Conservation (phyloP, 1,140 invertebrate genomes). For the Brachystomella parvula region DNA sequence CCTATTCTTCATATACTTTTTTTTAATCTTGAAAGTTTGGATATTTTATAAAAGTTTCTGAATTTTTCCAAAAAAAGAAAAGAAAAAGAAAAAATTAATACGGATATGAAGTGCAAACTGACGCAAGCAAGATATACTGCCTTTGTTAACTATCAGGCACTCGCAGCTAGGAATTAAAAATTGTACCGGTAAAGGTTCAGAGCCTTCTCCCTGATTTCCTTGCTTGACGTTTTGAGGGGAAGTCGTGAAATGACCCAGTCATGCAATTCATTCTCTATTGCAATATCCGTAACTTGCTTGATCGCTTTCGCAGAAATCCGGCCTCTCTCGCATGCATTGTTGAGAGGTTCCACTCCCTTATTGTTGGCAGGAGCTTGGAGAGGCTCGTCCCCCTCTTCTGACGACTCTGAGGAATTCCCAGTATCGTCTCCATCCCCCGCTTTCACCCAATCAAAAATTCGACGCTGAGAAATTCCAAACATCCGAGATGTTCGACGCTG, state of each 20-base stretch:
- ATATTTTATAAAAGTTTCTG: too few species aligned
- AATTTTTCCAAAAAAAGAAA: too few species aligned
- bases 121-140: too few species aligned
- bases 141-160: too few species aligned
- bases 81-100: too few species aligned
- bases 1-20: not conserved
- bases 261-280: constrained; percentile 24
- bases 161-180: too few species aligned
- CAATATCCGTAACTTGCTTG: constrained; percentile 22
- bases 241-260: constrained; percentile 21
- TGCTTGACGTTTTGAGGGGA: constrained; percentile 17
- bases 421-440: not conserved
- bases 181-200: constrained; percentile 25
- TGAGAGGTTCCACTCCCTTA: not conserved
- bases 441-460: constrained; percentile 40
- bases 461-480: constrained; percentile 39
- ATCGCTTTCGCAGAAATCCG: constrained; percentile 11
- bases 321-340: constrained; percentile 6
- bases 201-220: constrained; percentile 32
- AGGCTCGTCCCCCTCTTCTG: not conserved
- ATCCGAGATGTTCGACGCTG: constrained; percentile 36
- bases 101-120: too few species aligned
- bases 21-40: not conserved
- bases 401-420: not conserved
- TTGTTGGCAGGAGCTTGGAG: not conserved